A percentile compares a stretch with the other conserved stretches of the same genome.
Conservation (phyloP, 2,113 vertebrate species). For the Nannobrachium achirus region DNA sequence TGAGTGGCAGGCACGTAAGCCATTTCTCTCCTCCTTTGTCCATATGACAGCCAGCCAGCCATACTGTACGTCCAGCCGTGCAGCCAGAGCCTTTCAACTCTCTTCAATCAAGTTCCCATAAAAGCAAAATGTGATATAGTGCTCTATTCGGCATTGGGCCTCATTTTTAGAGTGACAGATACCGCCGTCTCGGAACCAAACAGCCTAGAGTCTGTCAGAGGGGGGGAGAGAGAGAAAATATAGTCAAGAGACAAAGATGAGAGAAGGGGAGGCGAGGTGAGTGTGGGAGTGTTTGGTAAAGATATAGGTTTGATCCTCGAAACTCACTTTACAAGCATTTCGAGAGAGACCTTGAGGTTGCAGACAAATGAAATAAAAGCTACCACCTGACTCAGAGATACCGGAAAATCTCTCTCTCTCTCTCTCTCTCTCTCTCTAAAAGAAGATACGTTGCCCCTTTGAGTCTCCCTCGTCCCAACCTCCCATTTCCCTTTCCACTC, state of each 20-base stretch:
- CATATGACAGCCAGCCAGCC: conserved; percentile 8
- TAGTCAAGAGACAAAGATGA: conserved; percentile 23
- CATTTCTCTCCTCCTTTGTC: conserved; percentile 34
- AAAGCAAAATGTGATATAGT: conserved; percentile 53
- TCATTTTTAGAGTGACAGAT: conserved; percentile 57
- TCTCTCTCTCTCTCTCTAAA: background rate
- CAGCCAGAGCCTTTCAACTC: conserved; percentile 68
- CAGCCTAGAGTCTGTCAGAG: conserved; percentile 19
- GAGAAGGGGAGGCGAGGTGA: conserved; percentile 13
- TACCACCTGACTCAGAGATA: conserved; percentile 36
- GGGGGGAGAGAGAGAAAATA: conserved; percentile 21
- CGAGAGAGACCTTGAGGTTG: conserved; percentile 29
- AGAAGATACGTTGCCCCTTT: conserved; percentile 13
- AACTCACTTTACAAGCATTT: conserved; percentile 36
- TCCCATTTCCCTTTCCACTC: background rate
- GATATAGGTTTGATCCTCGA: conserved; percentile 42
- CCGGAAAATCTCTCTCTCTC: conserved; percentile 6
- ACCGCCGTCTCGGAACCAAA: conserved; percentile 45
- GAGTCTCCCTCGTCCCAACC: conserved; percentile 12
- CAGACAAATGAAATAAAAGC: conserved; percentile 41
- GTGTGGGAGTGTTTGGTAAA: background rate
- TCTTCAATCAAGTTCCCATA: conserved; percentile 69
- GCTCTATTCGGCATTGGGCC: conserved; percentile 44
- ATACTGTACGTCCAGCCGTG: background rate
- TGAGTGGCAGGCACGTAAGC: conserved; percentile 42